These are phyloP conservation scores for Gopherus evgoodei DNA, from an alignment of 2,113 vertebrate species.

Conservation along the genomic window DNA sequence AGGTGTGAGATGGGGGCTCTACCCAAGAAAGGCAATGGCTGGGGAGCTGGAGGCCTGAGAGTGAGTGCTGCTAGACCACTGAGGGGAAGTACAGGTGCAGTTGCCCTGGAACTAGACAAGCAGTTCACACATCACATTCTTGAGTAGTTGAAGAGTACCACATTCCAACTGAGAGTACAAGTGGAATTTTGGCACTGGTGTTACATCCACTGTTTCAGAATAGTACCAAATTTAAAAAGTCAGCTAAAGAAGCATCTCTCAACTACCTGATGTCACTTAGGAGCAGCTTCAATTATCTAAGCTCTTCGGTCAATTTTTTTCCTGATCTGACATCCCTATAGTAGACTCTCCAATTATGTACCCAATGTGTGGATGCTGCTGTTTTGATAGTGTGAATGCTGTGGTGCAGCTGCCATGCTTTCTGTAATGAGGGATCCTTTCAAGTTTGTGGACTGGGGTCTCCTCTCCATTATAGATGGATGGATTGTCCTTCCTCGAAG, in stretches of 20 bases:
- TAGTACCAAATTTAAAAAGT: background rate
- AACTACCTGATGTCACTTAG: background rate
- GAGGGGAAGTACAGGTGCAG: background rate
- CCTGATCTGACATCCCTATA: fast-evolving
- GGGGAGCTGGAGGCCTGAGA: no score
- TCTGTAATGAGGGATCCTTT: fast-evolving
- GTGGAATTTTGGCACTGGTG: background rate
- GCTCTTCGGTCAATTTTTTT: background rate
- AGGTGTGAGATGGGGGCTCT: no score
- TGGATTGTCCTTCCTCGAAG: background rate
- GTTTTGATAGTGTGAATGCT: background rate
- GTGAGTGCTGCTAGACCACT: background rate
- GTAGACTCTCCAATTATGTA: fast-evolving
- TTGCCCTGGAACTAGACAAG: background rate
- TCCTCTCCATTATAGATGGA: background rate
- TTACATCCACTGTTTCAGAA: background rate
- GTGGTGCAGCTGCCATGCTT: background rate
- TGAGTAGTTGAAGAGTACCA: background rate
- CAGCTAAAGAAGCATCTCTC: background rate
- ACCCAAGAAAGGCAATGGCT: no score
- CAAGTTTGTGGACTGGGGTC: background rate
- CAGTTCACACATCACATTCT: conserved; percentile 1
- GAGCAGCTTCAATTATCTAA: background rate
- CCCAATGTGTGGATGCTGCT: background rate
- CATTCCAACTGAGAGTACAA: background rate